A percentile compares a stretch with the other conserved stretches of the same genome.
Conservation (phyloP, 2,113 vertebrate genomes). For the Leucosticte australis region DNA sequence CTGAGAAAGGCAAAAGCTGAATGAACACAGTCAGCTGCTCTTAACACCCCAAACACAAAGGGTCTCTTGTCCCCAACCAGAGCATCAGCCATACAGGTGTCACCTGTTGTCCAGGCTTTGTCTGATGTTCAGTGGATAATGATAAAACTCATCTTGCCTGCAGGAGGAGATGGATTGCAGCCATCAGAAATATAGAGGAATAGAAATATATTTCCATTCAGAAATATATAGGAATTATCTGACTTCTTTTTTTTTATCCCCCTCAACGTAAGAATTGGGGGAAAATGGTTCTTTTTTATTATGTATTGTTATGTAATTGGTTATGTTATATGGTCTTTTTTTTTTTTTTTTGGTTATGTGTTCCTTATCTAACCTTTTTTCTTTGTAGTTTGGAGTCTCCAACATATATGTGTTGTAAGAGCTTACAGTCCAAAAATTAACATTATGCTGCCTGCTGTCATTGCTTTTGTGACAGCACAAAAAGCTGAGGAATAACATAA, state of each 20-base stretch:
- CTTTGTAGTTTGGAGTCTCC: not conserved
- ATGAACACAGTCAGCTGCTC: not conserved
- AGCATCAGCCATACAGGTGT: accelerated
- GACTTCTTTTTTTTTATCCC: not conserved
- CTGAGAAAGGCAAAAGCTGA: not conserved
- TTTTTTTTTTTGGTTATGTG: not conserved
- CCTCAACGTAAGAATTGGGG: not conserved
- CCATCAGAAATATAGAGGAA: too few species aligned
- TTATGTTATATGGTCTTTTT: not conserved
- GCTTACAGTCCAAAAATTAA: not conserved
- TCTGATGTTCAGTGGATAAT: not conserved
- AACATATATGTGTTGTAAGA: not conserved
- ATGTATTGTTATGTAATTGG: not conserved
- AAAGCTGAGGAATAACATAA: not conserved
- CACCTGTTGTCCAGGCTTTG: not conserved
- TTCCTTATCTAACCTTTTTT: not conserved
- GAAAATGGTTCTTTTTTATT: not conserved
- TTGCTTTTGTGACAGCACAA: not conserved
- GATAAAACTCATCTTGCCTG: not conserved
- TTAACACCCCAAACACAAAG: not conserved
- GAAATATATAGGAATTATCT: not conserved
- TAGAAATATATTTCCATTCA: too few species aligned
- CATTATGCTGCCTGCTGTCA: not conserved
- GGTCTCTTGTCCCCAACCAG: not conserved
- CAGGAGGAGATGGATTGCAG: not conserved